Percentiles rank a stretch among this genome's conserved stretches.
Evolutionary conservation across 2,797 vertebrate species (phyloP).

Genomic region (Intellagama lesueurii): DNA sequence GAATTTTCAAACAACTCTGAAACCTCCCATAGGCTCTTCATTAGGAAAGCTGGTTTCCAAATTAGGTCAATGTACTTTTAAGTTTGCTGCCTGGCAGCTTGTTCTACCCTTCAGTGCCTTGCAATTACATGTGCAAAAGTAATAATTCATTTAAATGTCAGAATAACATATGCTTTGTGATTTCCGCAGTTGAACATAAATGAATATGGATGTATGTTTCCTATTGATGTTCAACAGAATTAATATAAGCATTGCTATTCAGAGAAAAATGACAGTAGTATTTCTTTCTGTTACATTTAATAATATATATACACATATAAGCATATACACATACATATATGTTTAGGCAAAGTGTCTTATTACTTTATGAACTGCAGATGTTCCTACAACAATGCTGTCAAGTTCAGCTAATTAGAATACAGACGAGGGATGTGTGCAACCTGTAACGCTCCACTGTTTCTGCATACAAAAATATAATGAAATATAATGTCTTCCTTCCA

Average conservation of each 20-base stretch:
- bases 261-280: slow-evolving; percentile 10
- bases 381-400: slow-evolving; percentile 76
- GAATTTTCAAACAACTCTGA: background rate
- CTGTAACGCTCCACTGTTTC: slow-evolving; percentile 76
- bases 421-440: slow-evolving; percentile 71
- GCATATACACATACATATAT: background rate
- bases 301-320: background rate
- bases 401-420: slow-evolving; percentile 76
- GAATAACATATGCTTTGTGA: slow-evolving; percentile 53
- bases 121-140: slow-evolving; percentile 53
- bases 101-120: slow-evolving; percentile 45
- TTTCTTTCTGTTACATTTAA: slow-evolving; percentile 57
- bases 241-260: slow-evolving; percentile 30
- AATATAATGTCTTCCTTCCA: slow-evolving; percentile 79
- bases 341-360: slow-evolving; percentile 37
- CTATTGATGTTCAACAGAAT: slow-evolving; percentile 33
- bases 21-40: slow-evolving; percentile 11
- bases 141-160: slow-evolving; percentile 58
- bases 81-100: slow-evolving; percentile 47
- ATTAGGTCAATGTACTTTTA: slow-evolving; percentile 44
- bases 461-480: slow-evolving; percentile 80
- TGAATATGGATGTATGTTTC: slow-evolving; percentile 30
- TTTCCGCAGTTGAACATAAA: slow-evolving; percentile 54
- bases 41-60: slow-evolving; percentile 42
- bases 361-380: slow-evolving; percentile 65